A percentile compares a stretch with the other conserved stretches of the same genome.
phyloP scores from a whole-genome alignment of 2,797 vertebrate genomes.

The Allobates femoralis region DNA sequence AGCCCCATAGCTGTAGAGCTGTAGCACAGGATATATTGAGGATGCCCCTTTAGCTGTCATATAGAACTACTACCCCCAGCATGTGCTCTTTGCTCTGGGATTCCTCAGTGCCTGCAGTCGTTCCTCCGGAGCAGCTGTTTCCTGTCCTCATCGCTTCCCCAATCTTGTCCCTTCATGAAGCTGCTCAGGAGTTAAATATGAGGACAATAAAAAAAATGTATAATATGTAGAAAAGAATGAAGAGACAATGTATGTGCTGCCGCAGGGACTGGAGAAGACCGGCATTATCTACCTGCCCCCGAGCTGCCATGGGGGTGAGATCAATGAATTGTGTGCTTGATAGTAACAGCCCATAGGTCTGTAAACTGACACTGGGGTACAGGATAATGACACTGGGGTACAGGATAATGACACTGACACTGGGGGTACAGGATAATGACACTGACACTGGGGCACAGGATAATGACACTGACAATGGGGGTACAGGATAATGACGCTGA shows the following conservation, averaged over 20 bases:
- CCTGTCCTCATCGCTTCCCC: slow-evolving; percentile 36
- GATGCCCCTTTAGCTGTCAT: too few relatives aligned
- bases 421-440: neutral
- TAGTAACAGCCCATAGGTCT: neutral
- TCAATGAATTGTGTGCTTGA: neutral
- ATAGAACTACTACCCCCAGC: neutral
- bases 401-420: neutral
- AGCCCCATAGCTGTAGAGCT: too few relatives aligned
- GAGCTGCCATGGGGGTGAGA: neutral
- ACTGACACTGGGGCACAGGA: neutral
- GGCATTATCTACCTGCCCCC: neutral
- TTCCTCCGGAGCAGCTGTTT: slow-evolving; percentile 32
- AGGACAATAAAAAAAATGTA: slow-evolving; percentile 48
- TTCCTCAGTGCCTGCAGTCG: neutral
- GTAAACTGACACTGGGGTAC: neutral
- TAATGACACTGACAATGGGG: neutral
- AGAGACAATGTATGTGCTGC: neutral
- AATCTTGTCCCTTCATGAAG: neutral
- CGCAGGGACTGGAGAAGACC: neutral
- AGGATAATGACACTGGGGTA: neutral
- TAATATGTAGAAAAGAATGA: neutral
- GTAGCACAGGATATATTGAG: too few relatives aligned
- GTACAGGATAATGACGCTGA: neutral
- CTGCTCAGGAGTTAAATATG: slow-evolving; percentile 16
- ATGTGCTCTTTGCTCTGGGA: neutral